Evolutionary conservation across 2,113 vertebrate genomes (phyloP).

Genomic region (Periophthalmus modestus): DNA sequence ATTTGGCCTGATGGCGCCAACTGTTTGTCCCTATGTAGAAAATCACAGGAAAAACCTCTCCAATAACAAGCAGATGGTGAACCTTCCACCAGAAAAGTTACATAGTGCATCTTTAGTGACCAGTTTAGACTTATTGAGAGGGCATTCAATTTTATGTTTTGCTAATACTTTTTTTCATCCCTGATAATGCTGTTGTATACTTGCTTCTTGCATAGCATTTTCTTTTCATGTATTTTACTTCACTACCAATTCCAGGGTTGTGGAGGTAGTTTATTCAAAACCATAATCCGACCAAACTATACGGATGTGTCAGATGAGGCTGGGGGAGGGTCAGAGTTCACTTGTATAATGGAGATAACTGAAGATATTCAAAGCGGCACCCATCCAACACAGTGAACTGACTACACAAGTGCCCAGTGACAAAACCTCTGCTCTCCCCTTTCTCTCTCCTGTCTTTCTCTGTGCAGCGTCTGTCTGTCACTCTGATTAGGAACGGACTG

Average conservation of each 20-base stretch:
- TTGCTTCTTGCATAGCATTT: not conserved
- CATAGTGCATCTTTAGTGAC: no score
- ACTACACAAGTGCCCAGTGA: conserved; percentile 56
- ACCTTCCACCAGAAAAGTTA: no score
- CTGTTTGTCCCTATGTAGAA: no score
- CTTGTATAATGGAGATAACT: conserved; percentile 35
- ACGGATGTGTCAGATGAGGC: conserved; percentile 19
- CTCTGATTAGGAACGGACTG: conserved; percentile 70
- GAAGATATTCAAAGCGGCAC: conserved; percentile 41
- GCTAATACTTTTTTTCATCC: not conserved
- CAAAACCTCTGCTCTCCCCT: conserved; percentile 57
- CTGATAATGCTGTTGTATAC: not conserved
- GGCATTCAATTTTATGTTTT: not conserved
- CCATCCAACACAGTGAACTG: conserved; percentile 49
- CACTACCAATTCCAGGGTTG: not conserved
- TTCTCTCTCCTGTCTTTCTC: conserved; percentile 70
- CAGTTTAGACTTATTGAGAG: no score
- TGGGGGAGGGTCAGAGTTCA: conserved; percentile 34
- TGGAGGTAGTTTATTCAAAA: not conserved
- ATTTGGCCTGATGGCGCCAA: no score
- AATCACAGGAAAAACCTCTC: no score
- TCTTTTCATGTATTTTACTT: conserved; percentile 1
- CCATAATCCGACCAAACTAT: not conserved
- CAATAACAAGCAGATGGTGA: no score
- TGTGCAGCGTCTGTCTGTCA: conserved; percentile 74